phyloP scores from a whole-genome alignment of 2,888 invertebrate genomes.

The Ophion obscuratus region DNA sequence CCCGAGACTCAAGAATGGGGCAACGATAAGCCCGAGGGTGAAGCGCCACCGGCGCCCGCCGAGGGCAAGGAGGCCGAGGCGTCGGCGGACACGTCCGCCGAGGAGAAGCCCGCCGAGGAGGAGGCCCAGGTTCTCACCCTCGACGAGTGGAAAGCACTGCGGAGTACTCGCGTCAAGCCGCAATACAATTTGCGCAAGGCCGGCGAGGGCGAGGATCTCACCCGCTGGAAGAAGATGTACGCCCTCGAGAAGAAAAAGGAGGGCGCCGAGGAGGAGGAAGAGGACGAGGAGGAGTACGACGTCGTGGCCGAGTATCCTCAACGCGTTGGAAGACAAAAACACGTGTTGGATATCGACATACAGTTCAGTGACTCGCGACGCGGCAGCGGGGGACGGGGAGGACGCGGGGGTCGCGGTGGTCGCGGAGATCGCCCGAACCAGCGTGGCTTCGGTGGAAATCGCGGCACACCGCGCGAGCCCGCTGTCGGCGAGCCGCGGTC shows the following conservation, averaged over 20 bases:
- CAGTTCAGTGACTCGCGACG: constrained; percentile 93
- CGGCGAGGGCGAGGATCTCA: constrained; percentile 96
- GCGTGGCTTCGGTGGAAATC: constrained; percentile 82
- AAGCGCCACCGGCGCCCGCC: constrained; percentile 68
- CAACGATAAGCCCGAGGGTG: constrained; percentile 85
- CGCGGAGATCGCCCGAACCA: constrained; percentile 82
- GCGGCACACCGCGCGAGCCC: constrained; percentile 78
- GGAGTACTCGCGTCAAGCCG: constrained; percentile 92
- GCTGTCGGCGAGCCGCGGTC: constrained; percentile 77
- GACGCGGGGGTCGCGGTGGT: constrained; percentile 87
- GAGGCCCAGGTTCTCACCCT: constrained; percentile 94
- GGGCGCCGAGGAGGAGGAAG: constrained; percentile 87
- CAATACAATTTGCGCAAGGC: constrained; percentile 96
- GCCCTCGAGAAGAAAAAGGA: constrained; percentile 91
- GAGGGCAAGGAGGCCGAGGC: constrained; percentile 79
- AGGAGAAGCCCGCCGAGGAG: constrained; percentile 88
- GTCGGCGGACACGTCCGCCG: constrained; percentile 78
- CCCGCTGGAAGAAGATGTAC: constrained; percentile 97
- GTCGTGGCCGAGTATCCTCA: constrained; percentile 91
- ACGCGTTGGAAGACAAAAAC: constrained; percentile 94
- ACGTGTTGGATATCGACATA: constrained; percentile 94
- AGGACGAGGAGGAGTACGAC: constrained; percentile 90
- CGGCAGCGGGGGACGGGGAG: constrained; percentile 88
- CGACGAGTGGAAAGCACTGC: constrained; percentile 97
- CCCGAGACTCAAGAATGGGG: constrained; percentile 80